Base-by-base conservation (phyloP, 2,113 vertebrate species). In the Callipepla squamata region DNA sequence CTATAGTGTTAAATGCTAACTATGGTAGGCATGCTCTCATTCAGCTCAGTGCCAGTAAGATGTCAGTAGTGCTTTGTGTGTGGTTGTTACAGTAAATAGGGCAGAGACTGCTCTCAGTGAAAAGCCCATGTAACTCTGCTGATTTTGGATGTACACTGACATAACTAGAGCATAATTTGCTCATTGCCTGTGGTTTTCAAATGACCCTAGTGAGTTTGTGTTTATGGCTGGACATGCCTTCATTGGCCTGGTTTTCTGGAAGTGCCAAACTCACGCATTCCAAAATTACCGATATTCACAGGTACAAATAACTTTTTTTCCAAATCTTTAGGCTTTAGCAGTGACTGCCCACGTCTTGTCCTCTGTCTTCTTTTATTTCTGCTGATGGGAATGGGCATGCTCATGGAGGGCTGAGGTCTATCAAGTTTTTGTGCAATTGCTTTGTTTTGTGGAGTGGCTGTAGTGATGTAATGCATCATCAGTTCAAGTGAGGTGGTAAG, bases 51-150 rank as follows among this genome's bases (percentile, higher is more conserved):
- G 90, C 91, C 91, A 88, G 80, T 18, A 38, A 58, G 85, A 57
- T 91, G 94, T 86, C 91, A 78, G 68, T 77, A 57, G 89, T 85
- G 80, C 82, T 93, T 77, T 89, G 89, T 78, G 73, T 63, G 73
- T 70, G 23, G 28, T 1, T 48, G 90, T 59, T 65, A 8, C 25
- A 18, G 82, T 82, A 84, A 90, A 32, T 65, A 18, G 96, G 93
- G 79, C 93, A 90, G 85, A 67, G 80, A 8, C 21, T 65, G 69
- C 55, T 34, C 57, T 15, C 44, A 20, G 63, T 75, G 67, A 59
- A 79, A 70, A 42, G 73, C 78, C 79, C 9, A 25, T 23, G 78
- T 34, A 80, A 8, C 77, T 79, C 44, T 16, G 0, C 63, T 47
- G 28, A 20, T 47, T 78, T 62, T 3, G 79, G 55, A 13, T 59